Percentiles rank a stretch among this genome's conserved stretches.
phyloP scores from a whole-genome alignment of 2,113 vertebrate species.

The Protomyctophum bolini region DNA sequence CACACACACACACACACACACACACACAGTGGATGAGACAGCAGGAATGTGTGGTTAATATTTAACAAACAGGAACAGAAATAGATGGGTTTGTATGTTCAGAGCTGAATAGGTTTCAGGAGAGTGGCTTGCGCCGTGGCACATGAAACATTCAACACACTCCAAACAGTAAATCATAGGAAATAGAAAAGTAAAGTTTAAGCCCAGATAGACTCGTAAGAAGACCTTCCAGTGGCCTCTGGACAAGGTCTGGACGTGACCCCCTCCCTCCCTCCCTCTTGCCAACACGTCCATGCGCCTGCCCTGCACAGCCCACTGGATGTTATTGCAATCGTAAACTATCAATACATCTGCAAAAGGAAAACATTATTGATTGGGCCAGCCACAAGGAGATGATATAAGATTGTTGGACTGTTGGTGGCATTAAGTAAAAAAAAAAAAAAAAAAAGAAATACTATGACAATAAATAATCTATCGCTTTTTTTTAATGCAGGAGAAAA shows the following conservation, averaged over 20 bases:
- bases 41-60: constrained; percentile 76
- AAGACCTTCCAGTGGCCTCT: constrained; percentile 37
- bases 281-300: background rate
- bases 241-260: background rate
- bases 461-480: constrained; percentile 24
- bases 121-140: constrained; percentile 63
- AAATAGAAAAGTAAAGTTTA: constrained; percentile 75
- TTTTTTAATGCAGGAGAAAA: constrained; percentile 18
- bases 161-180: constrained; percentile 74
- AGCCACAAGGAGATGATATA: background rate
- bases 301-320: background rate
- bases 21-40: constrained; percentile 59
- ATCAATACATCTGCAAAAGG: background rate
- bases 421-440: background rate
- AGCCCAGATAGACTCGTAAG: constrained; percentile 64
- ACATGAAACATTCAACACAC: constrained; percentile 76
- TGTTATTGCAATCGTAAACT: constrained; percentile 7
- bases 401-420: background rate
- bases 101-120: constrained; percentile 64
- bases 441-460: constrained; percentile 8
- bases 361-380: background rate
- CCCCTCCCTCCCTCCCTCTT: background rate
- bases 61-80: constrained; percentile 78
- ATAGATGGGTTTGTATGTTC: constrained; percentile 75
- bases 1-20: constrained; percentile 31